Conservation (phyloP, 2,113 vertebrate species). For the Ammodytes marinus region DNA sequence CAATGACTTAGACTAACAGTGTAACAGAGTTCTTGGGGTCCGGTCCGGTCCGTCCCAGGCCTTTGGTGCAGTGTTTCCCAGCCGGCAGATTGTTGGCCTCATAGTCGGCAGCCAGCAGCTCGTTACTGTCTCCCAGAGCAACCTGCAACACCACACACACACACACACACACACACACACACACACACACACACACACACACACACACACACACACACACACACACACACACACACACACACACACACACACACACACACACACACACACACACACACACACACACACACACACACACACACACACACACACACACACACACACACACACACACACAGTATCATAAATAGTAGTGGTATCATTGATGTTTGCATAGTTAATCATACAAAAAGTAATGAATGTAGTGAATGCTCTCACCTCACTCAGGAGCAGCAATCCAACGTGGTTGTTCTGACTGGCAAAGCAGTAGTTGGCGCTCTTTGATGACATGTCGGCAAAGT, state of each 20-base stretch:
- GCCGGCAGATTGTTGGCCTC: constrained; percentile 84
- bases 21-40: constrained; percentile 76
- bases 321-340: not conserved
- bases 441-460: constrained; percentile 81
- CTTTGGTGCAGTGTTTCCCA: constrained; percentile 92
- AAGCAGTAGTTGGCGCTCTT: constrained; percentile 96
- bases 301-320: constrained; percentile 15
- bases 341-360: too few species aligned
- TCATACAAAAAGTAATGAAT: too few species aligned
- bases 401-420: constrained; percentile 81
- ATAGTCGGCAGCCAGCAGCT: constrained; percentile 87
- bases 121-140: constrained; percentile 89
- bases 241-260: constrained; percentile 4
- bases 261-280: constrained; percentile 15
- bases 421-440: constrained; percentile 88
- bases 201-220: too few species aligned
- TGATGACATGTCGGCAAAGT: constrained; percentile 95
- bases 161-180: constrained; percentile 17
- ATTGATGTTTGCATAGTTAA: too few species aligned
- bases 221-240: too few species aligned
- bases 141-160: constrained; percentile 82
- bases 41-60: constrained; percentile 89
- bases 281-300: constrained; percentile 22
- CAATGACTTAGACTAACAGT: constrained; percentile 83
- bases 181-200: not conserved